Conservation (phyloP, 2,113 vertebrate genomes). For the Piprites chloris region DNA sequence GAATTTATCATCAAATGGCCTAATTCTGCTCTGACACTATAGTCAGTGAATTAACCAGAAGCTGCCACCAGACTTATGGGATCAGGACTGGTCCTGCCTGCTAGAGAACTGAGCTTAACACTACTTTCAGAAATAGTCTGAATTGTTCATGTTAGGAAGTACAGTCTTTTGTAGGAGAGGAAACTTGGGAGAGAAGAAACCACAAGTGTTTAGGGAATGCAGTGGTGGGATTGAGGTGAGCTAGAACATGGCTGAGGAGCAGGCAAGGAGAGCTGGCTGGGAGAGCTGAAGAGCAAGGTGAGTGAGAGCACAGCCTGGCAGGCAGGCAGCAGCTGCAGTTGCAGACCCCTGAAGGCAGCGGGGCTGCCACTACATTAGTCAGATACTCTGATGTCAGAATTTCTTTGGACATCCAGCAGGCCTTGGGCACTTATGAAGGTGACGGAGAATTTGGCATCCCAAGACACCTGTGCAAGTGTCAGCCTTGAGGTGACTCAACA, state of each 20-base stretch:
- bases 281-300: neutral
- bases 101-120: neutral
- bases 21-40: neutral
- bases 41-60: neutral
- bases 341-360: rapidly evolving
- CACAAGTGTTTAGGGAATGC: rapidly evolving
- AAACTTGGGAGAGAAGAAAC: neutral
- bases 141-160: neutral
- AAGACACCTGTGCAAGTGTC: neutral
- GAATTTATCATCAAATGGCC: constrained; percentile 33
- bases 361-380: neutral
- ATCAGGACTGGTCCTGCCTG: neutral
- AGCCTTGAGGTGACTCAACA: neutral
- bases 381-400: neutral
- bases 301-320: neutral
- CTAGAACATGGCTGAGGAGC: neutral
- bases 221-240: neutral
- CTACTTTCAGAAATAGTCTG: neutral
- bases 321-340: neutral
- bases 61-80: neutral
- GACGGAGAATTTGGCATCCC: neutral
- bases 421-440: neutral
- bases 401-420: neutral
- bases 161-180: neutral
- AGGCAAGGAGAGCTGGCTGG: neutral